phyloP scores from a whole-genome alignment of 1,140 invertebrate genomes.

The Drosophila rufa region DNA sequence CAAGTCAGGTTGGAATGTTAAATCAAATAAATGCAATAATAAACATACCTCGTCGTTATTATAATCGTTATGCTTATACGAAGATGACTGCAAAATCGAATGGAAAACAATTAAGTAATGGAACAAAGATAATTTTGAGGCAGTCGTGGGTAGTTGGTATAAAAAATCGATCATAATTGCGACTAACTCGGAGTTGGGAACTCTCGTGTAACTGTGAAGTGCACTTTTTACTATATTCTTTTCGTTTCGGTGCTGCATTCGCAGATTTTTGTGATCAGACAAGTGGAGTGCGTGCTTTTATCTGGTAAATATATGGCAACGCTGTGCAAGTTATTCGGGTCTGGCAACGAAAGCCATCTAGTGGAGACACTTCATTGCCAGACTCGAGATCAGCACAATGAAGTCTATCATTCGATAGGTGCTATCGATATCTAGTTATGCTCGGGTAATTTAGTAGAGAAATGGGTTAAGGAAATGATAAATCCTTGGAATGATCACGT shows the following conservation, averaged over 20 bases:
- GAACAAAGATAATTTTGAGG: slow-evolving; percentile 57
- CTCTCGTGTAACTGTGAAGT: slow-evolving; percentile 16
- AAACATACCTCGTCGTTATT: slow-evolving; percentile 76
- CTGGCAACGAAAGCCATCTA: neutral
- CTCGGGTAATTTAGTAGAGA: neutral
- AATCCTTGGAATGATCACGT: slow-evolving; percentile 7
- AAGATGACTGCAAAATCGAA: slow-evolving; percentile 77
- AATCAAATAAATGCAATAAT: slow-evolving; percentile 63
- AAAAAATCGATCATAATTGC: slow-evolving; percentile 27
- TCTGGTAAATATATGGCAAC: neutral
- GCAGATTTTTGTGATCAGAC: slow-evolving; percentile 2
- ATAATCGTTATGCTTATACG: slow-evolving; percentile 79
- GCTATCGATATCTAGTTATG: neutral
- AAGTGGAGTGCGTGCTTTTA: slow-evolving; percentile 11
- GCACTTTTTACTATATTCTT: slow-evolving; percentile 3
- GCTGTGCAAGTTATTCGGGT: neutral
- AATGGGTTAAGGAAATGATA: neutral
- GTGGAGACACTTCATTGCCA: neutral
- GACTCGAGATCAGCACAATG: neutral
- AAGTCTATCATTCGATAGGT: neutral
- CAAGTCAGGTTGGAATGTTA: slow-evolving; percentile 10
- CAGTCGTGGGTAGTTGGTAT: slow-evolving; percentile 7
- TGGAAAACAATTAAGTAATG: slow-evolving; percentile 66
- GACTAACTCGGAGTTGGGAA: slow-evolving; percentile 1
- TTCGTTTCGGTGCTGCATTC: slow-evolving; percentile 13